phyloP scores from a whole-genome alignment of 2,888 invertebrate species.

The Galeruca laticollis region DNA sequence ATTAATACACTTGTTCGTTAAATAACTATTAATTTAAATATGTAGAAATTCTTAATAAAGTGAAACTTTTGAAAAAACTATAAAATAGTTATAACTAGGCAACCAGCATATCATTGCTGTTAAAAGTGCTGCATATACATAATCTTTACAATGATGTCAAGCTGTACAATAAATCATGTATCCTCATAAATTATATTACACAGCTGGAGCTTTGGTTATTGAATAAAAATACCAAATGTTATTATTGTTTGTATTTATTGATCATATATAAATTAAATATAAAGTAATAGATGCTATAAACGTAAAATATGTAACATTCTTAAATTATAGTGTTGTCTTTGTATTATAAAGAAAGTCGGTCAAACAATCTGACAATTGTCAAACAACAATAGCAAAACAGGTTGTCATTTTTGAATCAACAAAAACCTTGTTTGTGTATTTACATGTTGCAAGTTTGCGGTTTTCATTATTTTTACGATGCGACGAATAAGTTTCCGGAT shows the following conservation, averaged over 20 bases:
- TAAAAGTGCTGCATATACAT: neutral
- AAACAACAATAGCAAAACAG: slow-evolving; percentile 11
- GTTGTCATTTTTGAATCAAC: slow-evolving; percentile 19
- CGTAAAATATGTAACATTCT: neutral
- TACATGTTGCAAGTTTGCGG: neutral
- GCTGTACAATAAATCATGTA: neutral
- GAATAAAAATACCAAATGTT: neutral
- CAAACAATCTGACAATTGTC: neutral
- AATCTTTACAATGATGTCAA: neutral
- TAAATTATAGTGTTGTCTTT: neutral
- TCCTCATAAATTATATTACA: neutral
- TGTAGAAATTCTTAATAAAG: no score
- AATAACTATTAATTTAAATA: no score
- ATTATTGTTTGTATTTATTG: neutral
- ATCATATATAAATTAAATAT: neutral
- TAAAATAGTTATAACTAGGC: neutral
- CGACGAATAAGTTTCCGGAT: neutral
- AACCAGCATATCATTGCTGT: neutral
- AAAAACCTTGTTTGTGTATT: slow-evolving; percentile 17
- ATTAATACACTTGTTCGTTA: no score
- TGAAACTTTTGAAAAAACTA: no score
- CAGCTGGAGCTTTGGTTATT: neutral
- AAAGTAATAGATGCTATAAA: neutral
- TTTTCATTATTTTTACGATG: neutral
- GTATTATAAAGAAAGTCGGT: neutral